These are phyloP conservation scores for Autographa pulchrina DNA, from an alignment of 2,888 invertebrate genomes.

Conservation along the genomic window DNA sequence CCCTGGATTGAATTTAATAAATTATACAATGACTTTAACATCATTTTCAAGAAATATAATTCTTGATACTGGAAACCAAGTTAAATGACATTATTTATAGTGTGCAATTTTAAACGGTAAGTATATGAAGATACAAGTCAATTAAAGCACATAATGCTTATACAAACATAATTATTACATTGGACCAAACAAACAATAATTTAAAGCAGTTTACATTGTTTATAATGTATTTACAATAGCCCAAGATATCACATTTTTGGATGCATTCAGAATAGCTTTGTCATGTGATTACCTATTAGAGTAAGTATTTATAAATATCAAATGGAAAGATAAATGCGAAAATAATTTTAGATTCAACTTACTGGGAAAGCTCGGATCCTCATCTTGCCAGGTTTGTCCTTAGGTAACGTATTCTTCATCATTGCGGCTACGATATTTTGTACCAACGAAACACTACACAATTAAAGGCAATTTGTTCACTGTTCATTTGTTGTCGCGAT, in stretches of 20 bases:
- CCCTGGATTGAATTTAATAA: not conserved
- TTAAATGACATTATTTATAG: no score
- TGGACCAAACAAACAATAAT: no score
- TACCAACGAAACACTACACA: conserved; percentile 77
- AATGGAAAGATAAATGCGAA: not conserved
- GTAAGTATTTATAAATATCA: not conserved
- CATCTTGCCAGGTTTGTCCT: conserved; percentile 98
- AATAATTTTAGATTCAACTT: conserved; percentile 84
- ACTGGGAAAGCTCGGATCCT: conserved; percentile 99
- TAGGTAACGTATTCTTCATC: conserved; percentile 94
- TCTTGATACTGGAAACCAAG: no score
- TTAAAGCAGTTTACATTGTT: not conserved
- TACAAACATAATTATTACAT: no score
- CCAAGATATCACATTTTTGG: not conserved
- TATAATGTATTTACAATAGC: not conserved
- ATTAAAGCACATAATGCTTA: no score
- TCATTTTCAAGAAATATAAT: no score
- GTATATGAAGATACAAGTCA: no score
- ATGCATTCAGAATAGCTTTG: not conserved
- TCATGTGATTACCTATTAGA: not conserved
- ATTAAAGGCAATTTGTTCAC: conserved; percentile 68
- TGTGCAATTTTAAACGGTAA: no score
- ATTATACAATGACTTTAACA: not conserved
- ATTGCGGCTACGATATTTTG: conserved; percentile 80
- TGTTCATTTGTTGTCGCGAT: conserved; percentile 82